Conservation (phyloP, 2,113 vertebrate species). For the Calypte anna region DNA sequence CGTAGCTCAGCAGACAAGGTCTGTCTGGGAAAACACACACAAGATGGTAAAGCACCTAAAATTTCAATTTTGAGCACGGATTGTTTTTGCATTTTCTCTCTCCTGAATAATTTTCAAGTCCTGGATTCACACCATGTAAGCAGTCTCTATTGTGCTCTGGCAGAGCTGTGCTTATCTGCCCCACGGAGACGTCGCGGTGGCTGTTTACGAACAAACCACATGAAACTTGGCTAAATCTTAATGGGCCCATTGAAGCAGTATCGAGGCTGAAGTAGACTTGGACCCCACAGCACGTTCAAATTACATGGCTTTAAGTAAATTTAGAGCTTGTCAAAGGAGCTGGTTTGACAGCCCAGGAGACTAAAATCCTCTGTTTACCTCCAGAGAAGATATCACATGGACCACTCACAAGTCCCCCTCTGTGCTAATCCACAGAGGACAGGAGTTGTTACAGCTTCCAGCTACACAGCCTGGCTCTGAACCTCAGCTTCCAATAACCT, state of each 20-base stretch:
- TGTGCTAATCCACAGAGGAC: constrained; percentile 44
- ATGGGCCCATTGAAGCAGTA: constrained; percentile 58
- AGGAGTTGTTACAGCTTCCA: neutral
- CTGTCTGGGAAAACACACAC: neutral
- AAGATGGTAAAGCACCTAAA: neutral
- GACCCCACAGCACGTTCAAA: constrained; percentile 68
- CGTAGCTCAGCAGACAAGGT: neutral
- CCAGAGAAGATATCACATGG: constrained; percentile 58
- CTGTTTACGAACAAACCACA: constrained; percentile 52
- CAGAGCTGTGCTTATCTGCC: constrained; percentile 45
- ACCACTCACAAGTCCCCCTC: constrained; percentile 49
- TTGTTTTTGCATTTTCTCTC: accelerated
- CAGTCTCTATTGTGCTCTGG: constrained; percentile 22
- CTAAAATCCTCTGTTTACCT: constrained; percentile 69
- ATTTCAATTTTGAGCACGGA: neutral
- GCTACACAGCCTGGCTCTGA: constrained; percentile 1
- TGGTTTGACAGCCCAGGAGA: constrained; percentile 64
- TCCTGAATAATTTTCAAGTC: neutral
- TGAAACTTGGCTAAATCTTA: constrained; percentile 65
- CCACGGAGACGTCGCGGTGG: neutral
- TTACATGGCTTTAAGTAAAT: constrained; percentile 66
- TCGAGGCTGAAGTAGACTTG: constrained; percentile 53
- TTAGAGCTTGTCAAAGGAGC: constrained; percentile 59
- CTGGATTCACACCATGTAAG: neutral
- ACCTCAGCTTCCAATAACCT: constrained; percentile 39